Base-by-base conservation (phyloP, 53 echinoderm and acorn worm species). In the Apostichopus leukothele region DNA sequence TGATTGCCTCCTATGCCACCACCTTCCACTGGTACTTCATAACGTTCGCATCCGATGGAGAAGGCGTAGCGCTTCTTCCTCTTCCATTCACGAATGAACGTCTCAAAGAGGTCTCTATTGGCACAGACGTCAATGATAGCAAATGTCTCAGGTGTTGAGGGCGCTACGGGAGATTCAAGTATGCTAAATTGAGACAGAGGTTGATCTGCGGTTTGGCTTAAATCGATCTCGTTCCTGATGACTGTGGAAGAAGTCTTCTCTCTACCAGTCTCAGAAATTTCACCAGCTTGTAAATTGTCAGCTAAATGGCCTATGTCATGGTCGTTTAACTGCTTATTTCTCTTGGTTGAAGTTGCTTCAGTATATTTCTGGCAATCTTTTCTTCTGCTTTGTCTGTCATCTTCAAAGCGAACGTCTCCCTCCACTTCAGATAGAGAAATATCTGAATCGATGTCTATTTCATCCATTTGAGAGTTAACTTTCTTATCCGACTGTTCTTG, bases 81-180 rank as follows among this genome's bases (percentile, higher is more conserved):
- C 22, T 83, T 88, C 99, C 99, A 99, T 83, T 99, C 99, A 76
- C 80, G 66, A 18, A 99, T 4, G 61, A 99, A 99, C 0, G 93
- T 99, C 77, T 86, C 67, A 77, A 99, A 99, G 60, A 99, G 91
- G 79, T 96, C 91, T 63, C 50, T 92, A 55, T 94, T 90, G 22
- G 93, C 92, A 86, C 99, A 99, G 50, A 96, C 99, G 88, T 99
- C 99, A 4, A 99, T 91, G 87, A 99, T 90, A 23, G 96, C 91
- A 87, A 99, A 99, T 39, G 91, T 89, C 50, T 93, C 91, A 53
- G 96, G 92, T 0, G 93, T 91, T 16, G 87, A 88, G 7, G 94
- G 90, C 6, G 94, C 74, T 11, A 87, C 52, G 1, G 75, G 88
- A 55, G 74, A 87, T 22, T 74, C 74, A 50, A 39, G 7, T 21